These are phyloP conservation scores for Hydriomena furcata DNA, from an alignment of 2,888 invertebrate species.

Conservation along the genomic window DNA sequence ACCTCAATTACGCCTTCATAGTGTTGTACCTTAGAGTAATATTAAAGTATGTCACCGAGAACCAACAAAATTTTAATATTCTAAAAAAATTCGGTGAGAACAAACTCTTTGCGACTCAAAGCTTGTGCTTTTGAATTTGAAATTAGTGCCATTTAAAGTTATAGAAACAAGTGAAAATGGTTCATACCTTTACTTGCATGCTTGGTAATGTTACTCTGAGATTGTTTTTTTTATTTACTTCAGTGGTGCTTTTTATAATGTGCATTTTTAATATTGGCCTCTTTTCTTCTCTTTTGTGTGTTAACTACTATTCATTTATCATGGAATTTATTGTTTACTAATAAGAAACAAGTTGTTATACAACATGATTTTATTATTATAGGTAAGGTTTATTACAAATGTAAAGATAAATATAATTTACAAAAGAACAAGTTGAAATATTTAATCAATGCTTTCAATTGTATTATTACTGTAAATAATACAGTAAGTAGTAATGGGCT, in stretches of 20 bases:
- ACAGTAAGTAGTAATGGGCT: too few relatives aligned
- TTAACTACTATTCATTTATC: slow-evolving; percentile 54
- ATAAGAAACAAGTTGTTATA: background rate
- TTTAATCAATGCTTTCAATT: too few relatives aligned
- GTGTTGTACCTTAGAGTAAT: slow-evolving; percentile 47
- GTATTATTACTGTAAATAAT: too few relatives aligned
- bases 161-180: too few relatives aligned
- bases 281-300: slow-evolving; percentile 45
- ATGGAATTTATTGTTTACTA: slow-evolving; percentile 4
- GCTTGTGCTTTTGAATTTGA: too few relatives aligned
- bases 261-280: slow-evolving; percentile 62
- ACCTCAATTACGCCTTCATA: slow-evolving; percentile 74
- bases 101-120: too few relatives aligned
- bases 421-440: too few relatives aligned
- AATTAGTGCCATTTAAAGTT: too few relatives aligned
- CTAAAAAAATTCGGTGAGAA: too few relatives aligned
- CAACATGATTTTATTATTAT: too few relatives aligned
- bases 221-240: background rate
- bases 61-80: background rate
- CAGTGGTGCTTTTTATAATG: slow-evolving; percentile 29
- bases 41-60: background rate
- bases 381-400: too few relatives aligned
- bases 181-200: background rate
- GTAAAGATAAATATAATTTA: too few relatives aligned
- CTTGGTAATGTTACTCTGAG: background rate